Evolutionary conservation across 2,113 vertebrate genomes (phyloP), one percentile per base, ranked within the genome.

Genomic region (Acanthochromis polyacanthus): DNA sequence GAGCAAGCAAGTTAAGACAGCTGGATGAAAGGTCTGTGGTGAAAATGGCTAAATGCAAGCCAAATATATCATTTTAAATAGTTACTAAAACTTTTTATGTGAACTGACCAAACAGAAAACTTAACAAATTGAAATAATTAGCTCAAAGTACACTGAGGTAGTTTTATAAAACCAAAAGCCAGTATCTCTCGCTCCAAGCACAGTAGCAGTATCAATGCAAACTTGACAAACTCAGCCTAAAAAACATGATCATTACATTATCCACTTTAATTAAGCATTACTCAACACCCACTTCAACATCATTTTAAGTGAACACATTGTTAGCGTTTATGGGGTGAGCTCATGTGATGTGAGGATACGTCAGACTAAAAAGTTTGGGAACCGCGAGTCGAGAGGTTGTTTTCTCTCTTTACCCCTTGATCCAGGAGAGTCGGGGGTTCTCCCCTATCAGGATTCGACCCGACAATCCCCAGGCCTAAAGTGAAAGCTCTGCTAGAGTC

Each of bases 381-480:
- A 56, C n/a, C 40, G 52, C 45, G 62, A 30, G 11, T 68, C 53
- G 16, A 45, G 12, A 52, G n/a, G 22, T 58, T 82, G 50, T 74
- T 87, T 79, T 80, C 64, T 32, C 36, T 68, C 9, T 81, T 25
- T 28, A n/a, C 6, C 76, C 32, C 25, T 17, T 53, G 66, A 68
- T 70, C 65, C 62, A 30, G 52, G 16, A 16, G 71, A n/a, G 50
- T 71, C 10, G 14, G 20, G 30, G 66, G 28, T 61, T 71, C 40
- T 56, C 71, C 75, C 71, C 77, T 57, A 17, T 89, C 84, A 77
- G 75, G 76, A 87, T 65, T 85, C 25, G 25, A 89, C 76, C 82
- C 11, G 53, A 46, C 77, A 85, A 80, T 84, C 87, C 81, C 73
- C 71, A 36, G 70, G 67, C 59, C 78, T 71, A 63, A 80, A 84